Evolutionary conservation across 2,113 vertebrate genomes (phyloP).

Genomic region (Laticauda laticaudata): DNA sequence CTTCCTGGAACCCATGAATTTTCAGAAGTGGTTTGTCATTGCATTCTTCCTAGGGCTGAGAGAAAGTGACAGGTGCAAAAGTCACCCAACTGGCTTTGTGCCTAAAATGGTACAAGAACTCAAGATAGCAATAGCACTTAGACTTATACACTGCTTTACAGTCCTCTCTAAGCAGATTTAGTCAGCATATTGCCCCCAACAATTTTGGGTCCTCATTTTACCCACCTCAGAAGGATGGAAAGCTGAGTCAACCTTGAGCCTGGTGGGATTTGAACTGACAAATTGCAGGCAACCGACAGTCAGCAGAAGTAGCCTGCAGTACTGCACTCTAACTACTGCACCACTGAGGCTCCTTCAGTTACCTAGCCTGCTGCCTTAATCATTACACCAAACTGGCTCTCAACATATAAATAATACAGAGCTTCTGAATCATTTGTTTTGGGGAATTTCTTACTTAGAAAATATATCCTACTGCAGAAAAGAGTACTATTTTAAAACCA

Average conservation of each 20-base stretch:
- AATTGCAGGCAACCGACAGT: too few relatives aligned
- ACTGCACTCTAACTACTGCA: too few relatives aligned
- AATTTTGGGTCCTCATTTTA: too few relatives aligned
- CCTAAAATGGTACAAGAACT: neutral
- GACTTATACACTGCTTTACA: too few relatives aligned
- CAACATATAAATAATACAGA: neutral
- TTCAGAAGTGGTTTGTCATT: neutral
- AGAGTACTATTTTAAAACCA: conserved; percentile 17
- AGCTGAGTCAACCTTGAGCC: too few relatives aligned
- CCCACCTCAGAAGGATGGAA: too few relatives aligned
- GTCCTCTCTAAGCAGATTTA: too few relatives aligned
- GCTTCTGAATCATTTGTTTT: neutral
- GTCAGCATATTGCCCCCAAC: too few relatives aligned
- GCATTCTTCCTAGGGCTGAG: neutral
- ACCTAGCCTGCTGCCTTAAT: neutral
- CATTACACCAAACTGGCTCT: neutral
- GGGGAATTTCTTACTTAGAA: neutral
- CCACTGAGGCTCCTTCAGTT: neutral
- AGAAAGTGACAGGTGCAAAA: neutral
- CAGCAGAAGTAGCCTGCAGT: too few relatives aligned
- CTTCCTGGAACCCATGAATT: neutral
- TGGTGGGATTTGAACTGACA: too few relatives aligned
- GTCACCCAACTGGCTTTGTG: neutral
- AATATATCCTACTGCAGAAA: neutral
- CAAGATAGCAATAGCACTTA: neutral